These are phyloP conservation scores for Xylocampa areola DNA, from an alignment of 2,888 invertebrate genomes.

Conservation along the genomic window DNA sequence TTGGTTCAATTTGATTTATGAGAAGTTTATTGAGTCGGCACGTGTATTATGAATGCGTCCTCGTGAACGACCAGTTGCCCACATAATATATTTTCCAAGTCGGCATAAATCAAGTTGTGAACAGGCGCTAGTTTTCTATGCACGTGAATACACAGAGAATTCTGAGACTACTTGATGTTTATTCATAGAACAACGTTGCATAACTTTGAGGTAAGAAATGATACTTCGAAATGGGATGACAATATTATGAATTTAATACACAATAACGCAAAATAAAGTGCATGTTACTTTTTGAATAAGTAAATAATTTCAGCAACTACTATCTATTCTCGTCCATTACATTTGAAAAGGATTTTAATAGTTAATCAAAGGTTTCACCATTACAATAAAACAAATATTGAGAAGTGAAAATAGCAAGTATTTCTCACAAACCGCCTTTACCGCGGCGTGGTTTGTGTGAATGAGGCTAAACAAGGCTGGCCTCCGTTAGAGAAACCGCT, in stretches of 20 bases:
- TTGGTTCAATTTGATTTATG: slow-evolving; percentile 65
- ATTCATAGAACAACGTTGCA: slow-evolving; percentile 21
- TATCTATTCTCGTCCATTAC: too few relatives aligned
- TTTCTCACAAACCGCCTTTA: slow-evolving; percentile 41
- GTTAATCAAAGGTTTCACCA: background rate
- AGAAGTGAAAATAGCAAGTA: slow-evolving; percentile 40
- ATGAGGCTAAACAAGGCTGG: slow-evolving; percentile 39
- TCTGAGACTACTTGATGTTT: slow-evolving; percentile 20
- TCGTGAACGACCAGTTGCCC: slow-evolving; percentile 51
- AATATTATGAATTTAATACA: slow-evolving; percentile 16
- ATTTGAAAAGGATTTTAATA: too few relatives aligned
- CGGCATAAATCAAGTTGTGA: slow-evolving; percentile 46
- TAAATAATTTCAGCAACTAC: too few relatives aligned
- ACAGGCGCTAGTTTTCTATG: slow-evolving; percentile 32
- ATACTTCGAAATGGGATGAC: slow-evolving; percentile 3
- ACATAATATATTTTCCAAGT: slow-evolving; percentile 48
- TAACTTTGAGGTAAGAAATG: slow-evolving; percentile 16
- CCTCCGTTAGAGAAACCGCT: slow-evolving; percentile 50
- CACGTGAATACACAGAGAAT: slow-evolving; percentile 5
- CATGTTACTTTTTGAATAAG: background rate
- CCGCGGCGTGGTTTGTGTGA: slow-evolving; percentile 49
- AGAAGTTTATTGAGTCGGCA: slow-evolving; percentile 61
- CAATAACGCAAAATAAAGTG: slow-evolving; percentile 1
- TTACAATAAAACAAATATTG: slow-evolving; percentile 17
- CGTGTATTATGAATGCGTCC: slow-evolving; percentile 60